Percentiles rank a stretch among this genome's conserved stretches.
Evolutionary conservation across 2,797 vertebrate genomes (phyloP).

Genomic region (Jordanella pulchra): DNA sequence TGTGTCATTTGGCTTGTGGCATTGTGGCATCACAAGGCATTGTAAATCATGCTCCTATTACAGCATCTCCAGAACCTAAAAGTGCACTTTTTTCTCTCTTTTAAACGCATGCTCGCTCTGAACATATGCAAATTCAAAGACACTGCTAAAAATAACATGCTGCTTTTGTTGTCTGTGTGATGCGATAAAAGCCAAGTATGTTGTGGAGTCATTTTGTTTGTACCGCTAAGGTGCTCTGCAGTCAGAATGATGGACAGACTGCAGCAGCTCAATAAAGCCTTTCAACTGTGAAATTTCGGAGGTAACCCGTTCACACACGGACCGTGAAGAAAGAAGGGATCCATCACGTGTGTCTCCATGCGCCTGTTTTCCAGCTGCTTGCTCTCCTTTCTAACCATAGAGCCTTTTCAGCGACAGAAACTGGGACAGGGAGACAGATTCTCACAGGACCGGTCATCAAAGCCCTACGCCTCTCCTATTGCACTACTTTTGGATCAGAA

Average conservation of each 20-base stretch:
- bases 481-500: constrained; percentile 51
- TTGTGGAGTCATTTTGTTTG: constrained; percentile 18
- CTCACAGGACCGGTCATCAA: constrained; percentile 69
- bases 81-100: constrained; percentile 20
- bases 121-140: constrained; percentile 49
- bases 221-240: constrained; percentile 47
- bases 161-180: constrained; percentile 21
- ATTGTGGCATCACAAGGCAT: neutral
- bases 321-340: constrained; percentile 12
- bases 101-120: constrained; percentile 23
- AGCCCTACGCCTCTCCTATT: constrained; percentile 29
- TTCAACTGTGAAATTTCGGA: constrained; percentile 68
- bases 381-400: constrained; percentile 49
- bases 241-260: constrained; percentile 67
- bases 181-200: constrained; percentile 33
- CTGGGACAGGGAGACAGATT: constrained; percentile 63
- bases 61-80: constrained; percentile 7
- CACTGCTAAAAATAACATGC: constrained; percentile 48
- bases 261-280: constrained; percentile 70
- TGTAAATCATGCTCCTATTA: neutral
- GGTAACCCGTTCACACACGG: constrained; percentile 9
- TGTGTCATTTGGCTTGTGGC: neutral
- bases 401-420: constrained; percentile 52
- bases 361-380: constrained; percentile 65
- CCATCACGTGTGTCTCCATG: constrained; percentile 54